Percentiles rank a stretch among this genome's conserved stretches.
Evolutionary conservation across 2,888 invertebrate species (phyloP).

Genomic region (Trileptium ribeirensis): DNA sequence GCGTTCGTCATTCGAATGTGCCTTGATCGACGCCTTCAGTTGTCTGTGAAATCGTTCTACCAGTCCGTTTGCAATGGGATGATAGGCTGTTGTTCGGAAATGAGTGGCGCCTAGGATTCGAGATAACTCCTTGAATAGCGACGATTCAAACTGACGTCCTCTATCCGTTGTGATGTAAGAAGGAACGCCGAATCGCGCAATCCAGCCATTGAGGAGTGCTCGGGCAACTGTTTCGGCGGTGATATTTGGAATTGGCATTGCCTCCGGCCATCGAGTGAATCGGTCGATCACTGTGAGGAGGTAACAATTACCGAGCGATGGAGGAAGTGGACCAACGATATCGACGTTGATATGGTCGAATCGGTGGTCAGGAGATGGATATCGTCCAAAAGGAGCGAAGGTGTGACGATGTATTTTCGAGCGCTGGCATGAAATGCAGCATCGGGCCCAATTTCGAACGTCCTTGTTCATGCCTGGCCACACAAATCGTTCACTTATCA

Average conservation of each 20-base stretch:
- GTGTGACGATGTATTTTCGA: too few relatives aligned
- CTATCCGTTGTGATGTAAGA: too few relatives aligned
- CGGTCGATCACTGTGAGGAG: not conserved
- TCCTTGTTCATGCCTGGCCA: conserved; percentile 3
- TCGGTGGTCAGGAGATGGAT: too few relatives aligned
- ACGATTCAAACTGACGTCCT: too few relatives aligned
- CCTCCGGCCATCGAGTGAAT: too few relatives aligned
- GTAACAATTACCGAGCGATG: too few relatives aligned
- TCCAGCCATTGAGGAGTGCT: not conserved
- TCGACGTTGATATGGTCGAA: not conserved
- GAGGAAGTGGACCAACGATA: not conserved
- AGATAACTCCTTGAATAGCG: too few relatives aligned
- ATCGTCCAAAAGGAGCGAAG: too few relatives aligned
- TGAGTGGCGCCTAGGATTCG: too few relatives aligned
- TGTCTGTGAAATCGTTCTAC: conserved; percentile 4
- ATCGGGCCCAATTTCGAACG: not conserved
- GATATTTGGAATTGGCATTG: too few relatives aligned
- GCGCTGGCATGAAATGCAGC: not conserved
- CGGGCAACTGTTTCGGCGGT: not conserved
- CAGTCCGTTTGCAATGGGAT: not conserved
- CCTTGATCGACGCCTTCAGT: not conserved
- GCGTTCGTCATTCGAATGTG: not conserved
- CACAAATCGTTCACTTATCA: too few relatives aligned
- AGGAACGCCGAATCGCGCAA: not conserved
- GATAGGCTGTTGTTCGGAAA: too few relatives aligned